Evolutionary conservation across 1,140 invertebrate genomes (phyloP).

Genomic region (Phymorhynchus buccinoides): DNA sequence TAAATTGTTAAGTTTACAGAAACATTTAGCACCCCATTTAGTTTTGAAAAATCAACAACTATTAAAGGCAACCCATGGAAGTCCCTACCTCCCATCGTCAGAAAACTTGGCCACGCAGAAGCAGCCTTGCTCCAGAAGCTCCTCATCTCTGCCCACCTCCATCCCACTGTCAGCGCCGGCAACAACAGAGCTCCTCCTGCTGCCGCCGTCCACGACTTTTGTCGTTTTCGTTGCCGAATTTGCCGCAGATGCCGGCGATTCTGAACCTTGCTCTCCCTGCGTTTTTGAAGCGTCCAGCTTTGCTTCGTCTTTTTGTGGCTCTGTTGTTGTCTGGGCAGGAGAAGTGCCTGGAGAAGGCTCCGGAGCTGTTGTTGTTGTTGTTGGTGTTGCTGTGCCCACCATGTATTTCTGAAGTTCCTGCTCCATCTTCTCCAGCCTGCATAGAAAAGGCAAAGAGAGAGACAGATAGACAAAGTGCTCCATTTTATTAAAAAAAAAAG

Average conservation of each 20-base stretch:
- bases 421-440: constrained; percentile 54
- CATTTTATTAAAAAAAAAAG: no score
- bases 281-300: background rate
- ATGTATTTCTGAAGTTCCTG: constrained; percentile 52
- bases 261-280: background rate
- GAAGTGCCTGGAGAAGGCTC: background rate
- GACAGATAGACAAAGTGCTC: no score
- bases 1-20: no score
- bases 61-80: no score
- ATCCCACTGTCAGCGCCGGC: background rate
- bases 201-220: no score
- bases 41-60: no score
- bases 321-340: background rate
- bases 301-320: background rate
- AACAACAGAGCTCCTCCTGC: background rate
- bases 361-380: no score
- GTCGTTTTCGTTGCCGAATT: background rate
- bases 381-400: no score
- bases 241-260: background rate
- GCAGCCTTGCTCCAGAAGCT: background rate
- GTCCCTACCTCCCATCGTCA: background rate
- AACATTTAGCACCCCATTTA: no score
- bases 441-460: no score
- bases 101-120: constrained; percentile 29
- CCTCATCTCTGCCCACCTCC: background rate